Base-by-base conservation (phyloP, 2,113 vertebrate genomes). In the Lycocorax pyrrhopterus region DNA sequence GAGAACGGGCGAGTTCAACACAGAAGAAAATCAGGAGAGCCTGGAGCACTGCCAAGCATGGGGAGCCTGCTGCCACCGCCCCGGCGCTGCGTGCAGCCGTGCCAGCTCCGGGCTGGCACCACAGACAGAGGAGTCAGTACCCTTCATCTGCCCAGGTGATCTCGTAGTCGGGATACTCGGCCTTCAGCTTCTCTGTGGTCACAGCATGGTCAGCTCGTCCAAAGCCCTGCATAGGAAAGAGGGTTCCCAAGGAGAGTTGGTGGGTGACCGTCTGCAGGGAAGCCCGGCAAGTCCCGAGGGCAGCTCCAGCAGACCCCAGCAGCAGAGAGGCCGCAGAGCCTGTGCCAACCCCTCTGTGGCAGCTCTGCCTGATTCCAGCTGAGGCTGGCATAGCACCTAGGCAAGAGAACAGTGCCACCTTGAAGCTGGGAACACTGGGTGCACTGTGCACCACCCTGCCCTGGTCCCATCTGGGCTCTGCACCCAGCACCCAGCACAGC, bases 81-180 rank as follows among this genome's bases (percentile, higher is more conserved):
- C 13, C 0, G 2, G 25, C 1, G 2, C 43, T 4, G 4, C 30
- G 1, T 11, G 32, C 1, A 9, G 64, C 44, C 0, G 0, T 4
- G 7, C 26, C 88, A 89, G 86, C 56, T 62, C 84, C 37, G 16
- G 44, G 37, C 56, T 74, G 27, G 19, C 1, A 7, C 44, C 6
- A 3, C 1, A 2, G 47, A 30, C 18, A 6, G n/a, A 41, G 35
- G 6, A 11, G 39, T 99, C 97, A 99, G 94, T 99, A 99, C 74
- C 99, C 99, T 49, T 99, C 99, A 3, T 99, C 98, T 0, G 98
- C 97, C 99, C 99, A 99, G 55, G 99, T 99, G 95, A 99, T 97
- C 89, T 99, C 98, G 5, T 99, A 99, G 94, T 98, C 98, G 0
- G 99, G 99, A 78, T 99, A 99, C 49, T 87, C 63, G 5, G 95